Percentiles rank a stretch among this genome's conserved stretches.
Conservation (phyloP, 2,797 vertebrate genomes). For the Somateria mollissima region DNA sequence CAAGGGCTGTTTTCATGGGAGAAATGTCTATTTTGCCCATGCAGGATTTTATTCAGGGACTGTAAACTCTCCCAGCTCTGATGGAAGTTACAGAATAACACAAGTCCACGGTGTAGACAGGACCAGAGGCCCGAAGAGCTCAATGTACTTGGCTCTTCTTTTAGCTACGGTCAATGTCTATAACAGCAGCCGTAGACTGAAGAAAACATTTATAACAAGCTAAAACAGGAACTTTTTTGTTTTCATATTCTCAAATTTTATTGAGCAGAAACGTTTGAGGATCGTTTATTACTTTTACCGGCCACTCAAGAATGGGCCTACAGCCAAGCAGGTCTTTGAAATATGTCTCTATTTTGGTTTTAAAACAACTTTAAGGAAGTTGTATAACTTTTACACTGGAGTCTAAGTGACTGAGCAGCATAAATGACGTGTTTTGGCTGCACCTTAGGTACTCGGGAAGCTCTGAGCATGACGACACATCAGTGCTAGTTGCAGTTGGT, state of each 20-base stretch:
- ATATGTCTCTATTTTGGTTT: constrained; percentile 40
- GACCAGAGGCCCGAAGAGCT: not conserved
- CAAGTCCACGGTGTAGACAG: accelerated
- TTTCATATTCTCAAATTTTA: constrained; percentile 62
- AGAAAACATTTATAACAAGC: constrained; percentile 19
- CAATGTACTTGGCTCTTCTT: not conserved
- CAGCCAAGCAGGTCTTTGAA: constrained; percentile 52
- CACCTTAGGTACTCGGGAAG: not conserved
- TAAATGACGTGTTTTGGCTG: constrained; percentile 10
- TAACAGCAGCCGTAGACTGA: accelerated
- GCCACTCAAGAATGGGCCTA: constrained; percentile 29
- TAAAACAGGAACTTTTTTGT: constrained; percentile 25
- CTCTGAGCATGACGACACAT: accelerated
- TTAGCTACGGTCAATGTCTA: not conserved
- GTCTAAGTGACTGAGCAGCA: constrained; percentile 29
- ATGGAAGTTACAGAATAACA: not conserved
- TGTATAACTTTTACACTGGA: constrained; percentile 52
- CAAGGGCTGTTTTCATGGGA: not conserved
- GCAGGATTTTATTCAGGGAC: not conserved
- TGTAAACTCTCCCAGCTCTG: not conserved
- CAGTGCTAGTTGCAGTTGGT: not conserved
- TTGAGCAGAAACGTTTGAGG: constrained; percentile 47
- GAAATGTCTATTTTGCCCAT: not conserved
- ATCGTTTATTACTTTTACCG: constrained; percentile 37
- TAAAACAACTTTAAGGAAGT: constrained; percentile 56